Evolutionary conservation across 1,140 invertebrate species (phyloP).

Genomic region (Apis dorsata): DNA sequence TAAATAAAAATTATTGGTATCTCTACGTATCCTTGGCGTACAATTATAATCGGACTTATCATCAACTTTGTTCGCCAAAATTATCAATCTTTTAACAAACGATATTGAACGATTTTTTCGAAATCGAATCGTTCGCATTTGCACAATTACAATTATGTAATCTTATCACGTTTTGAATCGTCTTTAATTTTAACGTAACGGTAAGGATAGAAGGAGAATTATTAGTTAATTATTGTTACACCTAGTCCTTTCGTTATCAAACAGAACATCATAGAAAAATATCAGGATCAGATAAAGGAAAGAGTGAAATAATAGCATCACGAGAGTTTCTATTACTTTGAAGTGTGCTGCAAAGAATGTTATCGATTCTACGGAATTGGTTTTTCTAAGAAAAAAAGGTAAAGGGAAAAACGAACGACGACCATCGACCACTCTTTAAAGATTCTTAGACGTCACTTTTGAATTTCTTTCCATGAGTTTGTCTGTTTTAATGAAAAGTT

Average conservation of each 20-base stretch:
- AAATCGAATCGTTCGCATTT: not conserved
- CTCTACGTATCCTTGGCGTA: not conserved
- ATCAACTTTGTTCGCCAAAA: not conserved
- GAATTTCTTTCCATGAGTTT: slow-evolving; percentile 60
- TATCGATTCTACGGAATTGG: slow-evolving; percentile 53
- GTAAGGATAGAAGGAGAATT: no score
- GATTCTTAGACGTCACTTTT: slow-evolving; percentile 35
- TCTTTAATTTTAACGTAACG: no score
- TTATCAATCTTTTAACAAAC: not conserved
- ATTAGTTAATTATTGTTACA: no score
- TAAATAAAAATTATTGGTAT: slow-evolving; percentile 1
- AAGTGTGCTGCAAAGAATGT: slow-evolving; percentile 34
- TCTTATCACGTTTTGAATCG: not conserved
- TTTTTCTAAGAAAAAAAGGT: slow-evolving; percentile 33
- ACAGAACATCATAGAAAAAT: not conserved
- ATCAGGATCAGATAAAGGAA: slow-evolving; percentile 5
- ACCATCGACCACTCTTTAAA: slow-evolving; percentile 26
- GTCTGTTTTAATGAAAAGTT: slow-evolving; percentile 72
- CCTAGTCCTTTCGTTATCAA: not conserved
- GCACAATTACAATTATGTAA: not conserved
- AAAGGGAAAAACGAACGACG: slow-evolving; percentile 16
- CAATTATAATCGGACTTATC: slow-evolving; percentile 4
- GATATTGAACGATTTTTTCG: not conserved
- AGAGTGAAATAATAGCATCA: slow-evolving; percentile 23
- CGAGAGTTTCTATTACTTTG: slow-evolving; percentile 21